Base-by-base conservation (phyloP, 2,888 invertebrate species). In the Amaurobius ferox region DNA sequence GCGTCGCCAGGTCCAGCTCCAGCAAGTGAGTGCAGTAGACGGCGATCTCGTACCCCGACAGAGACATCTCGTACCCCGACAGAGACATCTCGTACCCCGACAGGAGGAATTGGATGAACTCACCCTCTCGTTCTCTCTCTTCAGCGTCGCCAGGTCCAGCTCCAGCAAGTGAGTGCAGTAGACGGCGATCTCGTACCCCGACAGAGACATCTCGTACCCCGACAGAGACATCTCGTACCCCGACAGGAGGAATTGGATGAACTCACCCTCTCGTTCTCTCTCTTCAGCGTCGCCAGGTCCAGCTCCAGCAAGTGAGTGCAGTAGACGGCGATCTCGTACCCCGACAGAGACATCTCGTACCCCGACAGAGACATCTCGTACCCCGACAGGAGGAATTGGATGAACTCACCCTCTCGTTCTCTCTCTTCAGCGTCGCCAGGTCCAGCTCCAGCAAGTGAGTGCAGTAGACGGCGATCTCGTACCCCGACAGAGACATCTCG, bases 71-170 rank as follows among this genome's bases (percentile, higher is more conserved):
- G 35, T 11, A 7, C 35, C 11, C 11, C 35, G 11, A 35, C 35
- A 35, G 35, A 35, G 35, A 7, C 11, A 7, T 35, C 11, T 35
- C 35, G 6, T 35, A 11, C 11, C 11, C 35, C 5, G 11, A 35
- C 11, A 7, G 11, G 5, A 7, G n/a, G 1, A n/a, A 61, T 23
- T 6, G 9, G 16, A 55, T 13, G 13, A 23, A 40, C 11, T 32
- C 48, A 83, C 83, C 71, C 66, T 83, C 28, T 64, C 26, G 29
- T 64, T 71, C 26, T 71, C 64, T 48, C 66, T 71, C 35, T 71
- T 71, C n/a, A 64, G 70, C 19, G 48, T n/a, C 1, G 5, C n/a
- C 13, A 55, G 6, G 23, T 83, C 83, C 19, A 35, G 9, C 55
- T 39, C 44, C 32, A 83, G 19, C 9, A 77, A 13, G 16, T 71